Percentiles rank a stretch among this genome's conserved stretches.
Evolutionary conservation across 2,113 vertebrate genomes (phyloP).

Genomic region (Orcinus orca): DNA sequence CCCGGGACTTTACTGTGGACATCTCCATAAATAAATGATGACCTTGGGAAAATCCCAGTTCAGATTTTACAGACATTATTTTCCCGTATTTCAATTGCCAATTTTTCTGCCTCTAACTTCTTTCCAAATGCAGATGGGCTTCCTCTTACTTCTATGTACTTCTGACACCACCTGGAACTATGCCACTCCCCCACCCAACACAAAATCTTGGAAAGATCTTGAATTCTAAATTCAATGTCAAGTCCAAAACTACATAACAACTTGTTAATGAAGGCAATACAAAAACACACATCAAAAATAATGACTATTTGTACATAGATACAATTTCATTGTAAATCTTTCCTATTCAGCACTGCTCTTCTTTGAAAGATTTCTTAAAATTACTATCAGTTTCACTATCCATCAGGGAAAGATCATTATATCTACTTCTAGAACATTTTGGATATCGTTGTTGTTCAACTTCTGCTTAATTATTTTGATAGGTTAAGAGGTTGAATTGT

Average conservation of each 20-base stretch:
- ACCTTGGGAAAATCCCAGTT: not conserved
- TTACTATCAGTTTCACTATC: not conserved
- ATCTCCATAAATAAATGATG: not conserved
- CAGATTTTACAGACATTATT: not conserved
- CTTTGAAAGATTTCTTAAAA: not conserved
- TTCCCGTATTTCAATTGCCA: not conserved
- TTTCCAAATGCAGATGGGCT: not conserved
- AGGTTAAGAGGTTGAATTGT: not conserved
- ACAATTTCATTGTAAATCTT: not conserved
- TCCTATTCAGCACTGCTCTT: not conserved
- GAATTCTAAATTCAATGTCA: not conserved
- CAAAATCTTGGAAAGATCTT: not conserved
- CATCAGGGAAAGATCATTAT: not conserved
- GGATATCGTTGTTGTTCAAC: not conserved
- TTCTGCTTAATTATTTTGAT: constrained; percentile 43
- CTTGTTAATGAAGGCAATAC: not conserved
- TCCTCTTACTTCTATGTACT: not conserved
- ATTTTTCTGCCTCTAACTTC: not conserved
- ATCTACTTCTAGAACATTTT: constrained; percentile 25
- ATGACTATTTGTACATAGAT: not conserved
- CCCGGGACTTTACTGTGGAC: not conserved
- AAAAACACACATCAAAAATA: not conserved
- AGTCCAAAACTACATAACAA: not conserved
- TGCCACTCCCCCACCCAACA: not conserved
- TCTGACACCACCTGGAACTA: not conserved